Percentiles rank a stretch among this genome's conserved stretches.
These are phyloP conservation scores for Spicauda simplicius DNA, from an alignment of 2,888 invertebrate species.

Conservation along the genomic window DNA sequence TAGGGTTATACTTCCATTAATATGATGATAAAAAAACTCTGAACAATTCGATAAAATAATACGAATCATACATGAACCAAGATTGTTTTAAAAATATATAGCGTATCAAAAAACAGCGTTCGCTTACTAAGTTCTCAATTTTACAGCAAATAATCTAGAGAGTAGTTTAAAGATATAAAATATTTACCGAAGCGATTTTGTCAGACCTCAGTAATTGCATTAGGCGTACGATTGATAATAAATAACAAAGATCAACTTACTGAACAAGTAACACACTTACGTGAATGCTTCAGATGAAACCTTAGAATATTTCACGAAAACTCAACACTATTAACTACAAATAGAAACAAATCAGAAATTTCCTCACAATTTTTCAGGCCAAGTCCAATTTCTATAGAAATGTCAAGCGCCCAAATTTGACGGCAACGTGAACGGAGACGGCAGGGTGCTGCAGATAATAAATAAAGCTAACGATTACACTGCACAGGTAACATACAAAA, in stretches of 20 bases:
- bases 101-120: too few species aligned
- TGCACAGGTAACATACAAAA: too few species aligned
- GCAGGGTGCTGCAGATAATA: background rate
- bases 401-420: slow-evolving; percentile 19
- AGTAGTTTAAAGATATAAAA: slow-evolving; percentile 8
- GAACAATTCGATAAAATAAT: too few species aligned
- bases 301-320: slow-evolving; percentile 7
- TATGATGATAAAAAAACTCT: too few species aligned
- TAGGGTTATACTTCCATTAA: too few species aligned
- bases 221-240: slow-evolving; percentile 12
- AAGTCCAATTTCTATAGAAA: slow-evolving; percentile 14
- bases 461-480: background rate
- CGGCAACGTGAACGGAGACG: slow-evolving; percentile 3
- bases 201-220: slow-evolving; percentile 24
- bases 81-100: too few species aligned
- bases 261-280: slow-evolving; percentile 6
- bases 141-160: too few species aligned
- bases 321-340: background rate
- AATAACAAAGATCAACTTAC: background rate
- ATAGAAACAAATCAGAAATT: slow-evolving; percentile 2
- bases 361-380: background rate
- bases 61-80: too few species aligned
- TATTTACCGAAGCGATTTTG: slow-evolving; percentile 1
- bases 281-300: background rate
- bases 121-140: too few species aligned